Conservation (phyloP, 2,888 invertebrate genomes). For the Ecdyonurus torrentis region DNA sequence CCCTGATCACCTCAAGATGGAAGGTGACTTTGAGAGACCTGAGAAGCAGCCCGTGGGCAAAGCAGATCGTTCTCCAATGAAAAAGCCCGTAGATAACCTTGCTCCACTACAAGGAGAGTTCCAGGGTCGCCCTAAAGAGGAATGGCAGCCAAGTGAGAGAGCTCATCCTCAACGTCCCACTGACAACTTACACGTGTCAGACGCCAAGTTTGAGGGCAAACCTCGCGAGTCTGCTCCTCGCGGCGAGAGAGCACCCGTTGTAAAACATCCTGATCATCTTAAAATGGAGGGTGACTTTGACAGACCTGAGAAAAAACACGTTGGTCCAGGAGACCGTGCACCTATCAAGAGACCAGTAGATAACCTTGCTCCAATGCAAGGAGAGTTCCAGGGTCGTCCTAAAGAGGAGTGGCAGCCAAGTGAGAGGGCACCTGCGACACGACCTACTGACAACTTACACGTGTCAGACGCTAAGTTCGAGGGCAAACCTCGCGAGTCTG, state of each 20-base stretch:
- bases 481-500: conserved; percentile 12
- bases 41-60: conserved; percentile 28
- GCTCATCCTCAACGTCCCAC: conserved; percentile 22
- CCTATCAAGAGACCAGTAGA: conserved; percentile 15
- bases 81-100: conserved; percentile 21
- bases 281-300: conserved; percentile 20
- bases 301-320: conserved; percentile 18
- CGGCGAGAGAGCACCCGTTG: conserved; percentile 26
- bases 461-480: conserved; percentile 35
- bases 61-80: conserved; percentile 11
- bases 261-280: conserved; percentile 17
- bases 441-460: conserved; percentile 44
- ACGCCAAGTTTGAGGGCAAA: conserved; percentile 17
- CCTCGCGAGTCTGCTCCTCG: conserved; percentile 22
- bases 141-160: conserved; percentile 21
- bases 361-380: conserved; percentile 20
- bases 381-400: conserved; percentile 21
- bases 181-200: conserved; percentile 23
- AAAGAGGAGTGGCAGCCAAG: conserved; percentile 19
- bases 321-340: conserved; percentile 13
- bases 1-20: conserved; percentile 28
- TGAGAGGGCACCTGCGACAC: conserved; percentile 23
- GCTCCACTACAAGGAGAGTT: conserved; percentile 28
- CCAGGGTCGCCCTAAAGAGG: conserved; percentile 15
- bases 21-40: conserved; percentile 22